phyloP scores from a whole-genome alignment of 1,140 invertebrate genomes.

The Triops longicaudatus region DNA sequence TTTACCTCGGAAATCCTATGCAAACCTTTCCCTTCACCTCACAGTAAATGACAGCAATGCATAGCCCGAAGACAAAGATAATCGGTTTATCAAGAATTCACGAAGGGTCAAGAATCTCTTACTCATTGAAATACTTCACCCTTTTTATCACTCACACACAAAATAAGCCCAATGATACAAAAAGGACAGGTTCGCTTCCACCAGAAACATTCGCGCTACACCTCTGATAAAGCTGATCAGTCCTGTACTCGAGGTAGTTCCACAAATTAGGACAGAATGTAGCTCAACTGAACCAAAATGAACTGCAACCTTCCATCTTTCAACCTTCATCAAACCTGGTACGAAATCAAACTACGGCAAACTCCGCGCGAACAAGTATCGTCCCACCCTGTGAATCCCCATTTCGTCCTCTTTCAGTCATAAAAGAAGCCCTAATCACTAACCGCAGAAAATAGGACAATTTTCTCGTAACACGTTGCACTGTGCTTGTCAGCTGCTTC shows the following conservation, averaged over 20 bases:
- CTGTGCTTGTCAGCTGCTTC: background rate
- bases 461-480: background rate
- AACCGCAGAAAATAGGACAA: background rate
- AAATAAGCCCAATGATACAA: background rate
- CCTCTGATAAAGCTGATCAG: background rate
- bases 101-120: background rate
- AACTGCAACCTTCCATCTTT: background rate
- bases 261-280: background rate
- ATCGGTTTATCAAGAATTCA: background rate
- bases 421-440: background rate
- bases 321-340: background rate
- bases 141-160: background rate
- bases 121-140: background rate
- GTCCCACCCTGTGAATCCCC: background rate
- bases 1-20: background rate
- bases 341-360: background rate
- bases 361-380: background rate
- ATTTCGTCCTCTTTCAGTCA: background rate
- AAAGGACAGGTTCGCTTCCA: background rate
- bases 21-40: constrained; percentile 9
- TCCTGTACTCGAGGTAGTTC: background rate
- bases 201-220: background rate
- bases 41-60: background rate
- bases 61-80: background rate
- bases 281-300: background rate